phyloP scores from a whole-genome alignment of 2,888 invertebrate species.

The Therioaphis trifolii region DNA sequence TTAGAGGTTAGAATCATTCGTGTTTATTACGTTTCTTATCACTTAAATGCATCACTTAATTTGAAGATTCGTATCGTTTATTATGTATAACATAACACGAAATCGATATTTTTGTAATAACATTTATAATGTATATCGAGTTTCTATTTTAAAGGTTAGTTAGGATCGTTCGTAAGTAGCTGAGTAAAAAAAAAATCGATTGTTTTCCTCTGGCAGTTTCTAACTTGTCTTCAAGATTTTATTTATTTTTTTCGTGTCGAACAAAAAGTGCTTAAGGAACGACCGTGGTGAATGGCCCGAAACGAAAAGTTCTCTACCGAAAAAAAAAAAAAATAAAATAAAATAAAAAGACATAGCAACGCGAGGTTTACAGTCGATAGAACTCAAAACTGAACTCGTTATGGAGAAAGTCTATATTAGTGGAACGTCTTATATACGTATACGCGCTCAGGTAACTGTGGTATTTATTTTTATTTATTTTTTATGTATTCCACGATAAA shows the following conservation, averaged over 20 bases:
- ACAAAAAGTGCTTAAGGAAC: conserved; percentile 40
- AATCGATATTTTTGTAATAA: too few species aligned
- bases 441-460: neutral
- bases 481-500: neutral
- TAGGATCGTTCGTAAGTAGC: neutral
- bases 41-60: neutral
- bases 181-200: neutral
- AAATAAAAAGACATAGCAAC: too few species aligned
- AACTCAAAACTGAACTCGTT: conserved; percentile 29
- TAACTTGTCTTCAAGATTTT: neutral
- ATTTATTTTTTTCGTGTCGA: neutral
- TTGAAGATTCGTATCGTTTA: too few species aligned
- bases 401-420: conserved; percentile 50
- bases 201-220: neutral
- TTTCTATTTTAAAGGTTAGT: neutral
- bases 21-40: neutral
- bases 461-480: conserved; percentile 26
- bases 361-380: conserved; percentile 46
- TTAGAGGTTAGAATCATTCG: neutral
- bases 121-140: too few species aligned
- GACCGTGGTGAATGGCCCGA: conserved; percentile 44
- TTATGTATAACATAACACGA: too few species aligned
- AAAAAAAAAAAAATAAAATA: neutral
- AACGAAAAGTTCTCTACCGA: conserved; percentile 28
- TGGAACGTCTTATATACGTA: neutral